Base-by-base conservation (phyloP, 2,113 vertebrate genomes). In the Chitala chitala region DNA sequence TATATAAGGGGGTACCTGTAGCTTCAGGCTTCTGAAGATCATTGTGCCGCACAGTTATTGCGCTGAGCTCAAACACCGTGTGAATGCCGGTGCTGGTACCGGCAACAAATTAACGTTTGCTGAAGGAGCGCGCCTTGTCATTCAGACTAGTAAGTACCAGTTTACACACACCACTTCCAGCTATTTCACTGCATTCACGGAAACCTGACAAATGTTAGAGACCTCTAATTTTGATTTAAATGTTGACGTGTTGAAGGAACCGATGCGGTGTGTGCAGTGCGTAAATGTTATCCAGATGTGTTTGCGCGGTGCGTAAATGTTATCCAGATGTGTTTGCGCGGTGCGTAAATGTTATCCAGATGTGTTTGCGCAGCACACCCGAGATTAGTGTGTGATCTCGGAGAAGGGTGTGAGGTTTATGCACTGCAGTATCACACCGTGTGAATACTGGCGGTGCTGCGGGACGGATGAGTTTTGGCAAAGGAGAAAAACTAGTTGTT, bases 381-480 rank as follows among this genome's bases (percentile, higher is more conserved):
- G n/a, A n/a, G n/a, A n/a, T n/a, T n/a, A n/a, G n/a, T n/a, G n/a
- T n/a, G n/a, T n/a, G n/a, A n/a, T n/a, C n/a, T n/a, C n/a, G n/a
- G n/a, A n/a, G n/a, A n/a, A n/a, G n/a, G n/a, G n/a, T 22, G 2
- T 22, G 15, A 15, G 20, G 40, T 72, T 77, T 79, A 55, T 71
- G 73, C 40, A 13, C 50, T 55, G 42, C 46, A n/a, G 38, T 78
- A 9, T 74, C 59, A 22, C 70, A 54, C 44, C 70, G 76, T 81
- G 78, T 81, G 80, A 71, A 48, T 59, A 56, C 69, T 75, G 75
- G 64, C 40, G 38, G 51, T 8, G 38, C 44, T 46, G n/a, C n/a
- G n/a, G 44, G 72, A 54, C 78, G 48, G 58, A 1, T 83, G 17
- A 55, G 70, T 20, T 80, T 83, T 77, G 79, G 69, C 46, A 58